Evolutionary conservation across 2,113 vertebrate genomes (phyloP).

Genomic region (Prunella himalayana): DNA sequence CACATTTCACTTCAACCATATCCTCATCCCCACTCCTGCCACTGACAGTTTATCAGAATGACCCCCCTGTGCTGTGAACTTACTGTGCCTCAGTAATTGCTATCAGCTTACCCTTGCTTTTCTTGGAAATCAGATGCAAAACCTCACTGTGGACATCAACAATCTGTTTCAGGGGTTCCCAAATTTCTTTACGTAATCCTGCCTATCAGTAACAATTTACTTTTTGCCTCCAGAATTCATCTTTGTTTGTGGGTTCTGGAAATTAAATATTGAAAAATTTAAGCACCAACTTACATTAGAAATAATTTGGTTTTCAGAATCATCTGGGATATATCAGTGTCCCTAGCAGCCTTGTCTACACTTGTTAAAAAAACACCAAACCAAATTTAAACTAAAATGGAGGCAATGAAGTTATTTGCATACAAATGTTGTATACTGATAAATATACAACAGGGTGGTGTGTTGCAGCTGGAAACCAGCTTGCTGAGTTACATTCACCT

Average conservation of each 20-base stretch:
- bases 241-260: background rate
- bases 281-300: background rate
- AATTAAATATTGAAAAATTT: background rate
- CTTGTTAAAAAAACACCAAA: background rate
- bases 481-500: background rate
- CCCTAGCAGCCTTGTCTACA: background rate
- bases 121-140: background rate
- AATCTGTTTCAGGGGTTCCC: background rate
- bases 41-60: background rate
- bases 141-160: rapidly evolving
- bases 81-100: background rate
- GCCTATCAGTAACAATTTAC: background rate
- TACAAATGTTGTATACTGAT: background rate
- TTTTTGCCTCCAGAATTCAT: background rate
- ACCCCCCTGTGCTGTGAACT: background rate
- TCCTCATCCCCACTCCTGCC: background rate
- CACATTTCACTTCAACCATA: background rate
- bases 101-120: background rate
- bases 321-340: background rate
- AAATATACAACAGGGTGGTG: rapidly evolving
- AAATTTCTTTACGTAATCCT: background rate
- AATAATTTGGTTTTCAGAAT: background rate
- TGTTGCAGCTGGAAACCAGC: background rate
- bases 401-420: background rate
- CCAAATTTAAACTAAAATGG: background rate